These are phyloP conservation scores for Carposina sasakii DNA, from an alignment of 1,140 invertebrate genomes.

Conservation along the genomic window DNA sequence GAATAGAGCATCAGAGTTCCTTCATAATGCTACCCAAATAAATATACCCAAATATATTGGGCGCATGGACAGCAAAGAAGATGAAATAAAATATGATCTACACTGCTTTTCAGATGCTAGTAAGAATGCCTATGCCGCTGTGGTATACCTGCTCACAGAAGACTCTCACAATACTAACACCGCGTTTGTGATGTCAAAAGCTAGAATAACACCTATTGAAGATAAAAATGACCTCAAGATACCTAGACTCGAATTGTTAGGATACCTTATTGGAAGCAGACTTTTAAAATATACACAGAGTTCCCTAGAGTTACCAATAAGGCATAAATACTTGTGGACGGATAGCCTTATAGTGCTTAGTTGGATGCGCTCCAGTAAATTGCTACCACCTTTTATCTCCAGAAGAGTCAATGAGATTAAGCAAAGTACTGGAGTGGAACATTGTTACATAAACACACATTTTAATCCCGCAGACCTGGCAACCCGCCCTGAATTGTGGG, in stretches of 20 bases:
- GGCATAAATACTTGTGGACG: neutral
- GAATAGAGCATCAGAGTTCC: neutral
- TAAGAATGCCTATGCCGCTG: constrained; percentile 4
- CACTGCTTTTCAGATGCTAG: constrained; percentile 2
- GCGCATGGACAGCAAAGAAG: neutral
- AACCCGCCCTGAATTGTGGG: neutral
- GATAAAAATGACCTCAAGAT: neutral
- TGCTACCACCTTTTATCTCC: neutral
- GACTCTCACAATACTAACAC: neutral
- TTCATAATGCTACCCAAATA: neutral
- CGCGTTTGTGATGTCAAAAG: neutral
- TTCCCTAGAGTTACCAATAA: neutral
- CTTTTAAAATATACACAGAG: neutral
- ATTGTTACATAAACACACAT: neutral
- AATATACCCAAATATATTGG: neutral
- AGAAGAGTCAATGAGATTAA: constrained; percentile 4
- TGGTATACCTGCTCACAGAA: neutral
- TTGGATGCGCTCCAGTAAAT: neutral
- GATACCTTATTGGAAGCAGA: constrained; percentile 1
- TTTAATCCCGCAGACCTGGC: neutral
- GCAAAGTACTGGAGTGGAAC: neutral
- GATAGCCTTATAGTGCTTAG: neutral
- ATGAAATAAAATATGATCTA: neutral
- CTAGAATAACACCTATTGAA: neutral
- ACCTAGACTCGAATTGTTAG: neutral